These are phyloP conservation scores for Antigone vipio DNA, from an alignment of 2,113 vertebrate species.

Conservation along the genomic window DNA sequence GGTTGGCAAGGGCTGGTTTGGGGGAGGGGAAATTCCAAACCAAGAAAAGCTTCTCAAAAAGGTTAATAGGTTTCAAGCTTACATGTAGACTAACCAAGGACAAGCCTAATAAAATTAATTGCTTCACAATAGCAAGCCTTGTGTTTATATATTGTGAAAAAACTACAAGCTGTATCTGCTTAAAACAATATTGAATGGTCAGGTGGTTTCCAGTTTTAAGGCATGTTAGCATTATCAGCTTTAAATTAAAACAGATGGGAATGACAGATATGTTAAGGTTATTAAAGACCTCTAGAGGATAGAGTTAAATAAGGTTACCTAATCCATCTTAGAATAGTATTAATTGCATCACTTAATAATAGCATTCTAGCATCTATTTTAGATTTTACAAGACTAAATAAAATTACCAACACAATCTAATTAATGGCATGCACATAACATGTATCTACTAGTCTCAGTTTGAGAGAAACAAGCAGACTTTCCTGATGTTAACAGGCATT, in stretches of 20 bases:
- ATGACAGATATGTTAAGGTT: slow-evolving; percentile 70
- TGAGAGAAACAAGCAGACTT: background rate
- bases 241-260: slow-evolving; percentile 75
- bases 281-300: slow-evolving; percentile 69
- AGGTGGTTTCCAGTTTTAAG: slow-evolving; percentile 34
- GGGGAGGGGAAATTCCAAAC: slow-evolving; percentile 32
- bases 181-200: slow-evolving; percentile 46
- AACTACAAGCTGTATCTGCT: slow-evolving; percentile 9
- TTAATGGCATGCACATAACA: background rate
- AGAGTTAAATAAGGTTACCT: slow-evolving; percentile 60
- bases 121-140: slow-evolving; percentile 54
- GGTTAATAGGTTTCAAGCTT: slow-evolving; percentile 46
- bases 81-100: background rate
- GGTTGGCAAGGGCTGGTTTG: background rate
- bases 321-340: slow-evolving; percentile 60
- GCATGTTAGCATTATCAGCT: slow-evolving; percentile 56
- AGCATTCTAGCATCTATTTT: slow-evolving; percentile 27
- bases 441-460: background rate
- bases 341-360: slow-evolving; percentile 55
- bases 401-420: background rate
- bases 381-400: slow-evolving; percentile 26
- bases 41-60: slow-evolving; percentile 27
- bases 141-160: slow-evolving; percentile 43
- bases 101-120: slow-evolving; percentile 49
- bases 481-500: background rate